Percentiles rank a stretch among this genome's conserved stretches.
phyloP scores from a whole-genome alignment of 1,140 invertebrate species.

The Macrostomum lignano region DNA sequence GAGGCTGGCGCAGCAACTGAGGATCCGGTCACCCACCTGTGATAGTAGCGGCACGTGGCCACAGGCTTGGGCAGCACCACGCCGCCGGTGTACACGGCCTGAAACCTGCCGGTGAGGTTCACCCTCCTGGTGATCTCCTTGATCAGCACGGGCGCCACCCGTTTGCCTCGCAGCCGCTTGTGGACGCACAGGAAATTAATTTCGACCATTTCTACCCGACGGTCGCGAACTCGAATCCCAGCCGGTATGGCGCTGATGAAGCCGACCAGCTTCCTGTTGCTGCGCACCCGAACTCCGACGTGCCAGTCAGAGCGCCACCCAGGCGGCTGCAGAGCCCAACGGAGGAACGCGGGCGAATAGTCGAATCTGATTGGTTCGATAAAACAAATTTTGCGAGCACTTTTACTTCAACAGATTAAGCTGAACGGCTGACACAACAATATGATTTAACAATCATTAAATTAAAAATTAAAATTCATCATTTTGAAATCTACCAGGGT shows the following conservation, averaged over 20 bases:
- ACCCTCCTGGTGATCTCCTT: conserved; percentile 88
- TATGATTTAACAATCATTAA: no score
- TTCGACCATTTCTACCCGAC: conserved; percentile 66
- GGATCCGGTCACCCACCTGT: no score
- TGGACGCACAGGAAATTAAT: conserved; percentile 98
- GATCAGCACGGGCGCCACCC: conserved; percentile 85
- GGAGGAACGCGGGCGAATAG: conserved; percentile 76
- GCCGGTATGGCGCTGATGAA: conserved; percentile 94
- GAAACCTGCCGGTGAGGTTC: conserved; percentile 70
- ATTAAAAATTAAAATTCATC: no score
- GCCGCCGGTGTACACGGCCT: conserved; percentile 93
- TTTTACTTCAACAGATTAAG: no score
- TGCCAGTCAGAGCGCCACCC: conserved; percentile 85
- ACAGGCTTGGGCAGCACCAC: conserved; percentile 90
- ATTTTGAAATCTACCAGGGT: no score
- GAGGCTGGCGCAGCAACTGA: no score
- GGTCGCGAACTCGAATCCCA: conserved; percentile 57
- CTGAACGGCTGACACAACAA: no score
- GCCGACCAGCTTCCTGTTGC: conserved; percentile 67
- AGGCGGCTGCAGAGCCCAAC: conserved; percentile 56
- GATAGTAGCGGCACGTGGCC: conserved; percentile 64
- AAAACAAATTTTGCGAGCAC: no score
- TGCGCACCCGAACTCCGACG: conserved; percentile 67
- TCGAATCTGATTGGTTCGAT: no score
- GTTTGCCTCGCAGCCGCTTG: conserved; percentile 81